A percentile compares a stretch with the other conserved stretches of the same genome.
These are phyloP conservation scores for Otus scops DNA, from an alignment of 2,797 vertebrate species.

Conservation along the genomic window DNA sequence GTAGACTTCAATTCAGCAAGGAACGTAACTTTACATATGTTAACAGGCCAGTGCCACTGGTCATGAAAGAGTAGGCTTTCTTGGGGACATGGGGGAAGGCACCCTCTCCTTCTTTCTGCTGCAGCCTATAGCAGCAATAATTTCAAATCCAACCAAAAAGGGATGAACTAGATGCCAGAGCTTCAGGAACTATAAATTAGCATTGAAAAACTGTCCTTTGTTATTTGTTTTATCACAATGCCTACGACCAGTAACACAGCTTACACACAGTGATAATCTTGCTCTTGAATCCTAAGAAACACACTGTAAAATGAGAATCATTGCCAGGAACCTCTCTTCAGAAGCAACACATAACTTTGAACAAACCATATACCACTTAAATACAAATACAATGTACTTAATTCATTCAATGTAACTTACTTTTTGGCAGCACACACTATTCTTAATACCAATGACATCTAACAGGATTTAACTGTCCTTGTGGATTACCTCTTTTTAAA, in stretches of 20 bases:
- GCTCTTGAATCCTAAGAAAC: neutral
- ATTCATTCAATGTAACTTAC: neutral
- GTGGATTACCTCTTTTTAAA: neutral
- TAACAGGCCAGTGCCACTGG: accelerated
- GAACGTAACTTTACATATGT: neutral
- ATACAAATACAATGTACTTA: neutral
- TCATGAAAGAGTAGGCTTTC: neutral
- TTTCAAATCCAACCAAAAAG: neutral
- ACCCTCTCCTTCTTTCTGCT: neutral
- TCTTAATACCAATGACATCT: neutral
- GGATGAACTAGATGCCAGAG: neutral
- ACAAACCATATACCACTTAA: neutral
- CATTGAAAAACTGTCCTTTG: neutral
- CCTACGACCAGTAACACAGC: neutral
- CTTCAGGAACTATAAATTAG: neutral
- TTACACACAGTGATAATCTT: neutral
- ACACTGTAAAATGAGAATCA: neutral
- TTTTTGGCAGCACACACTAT: neutral
- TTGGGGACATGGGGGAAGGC: neutral
- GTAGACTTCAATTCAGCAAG: neutral
- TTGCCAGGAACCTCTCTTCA: neutral
- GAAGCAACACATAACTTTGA: neutral
- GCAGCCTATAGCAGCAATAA: neutral
- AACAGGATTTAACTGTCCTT: neutral
- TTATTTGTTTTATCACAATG: neutral